Evolutionary conservation across 2,888 invertebrate species (phyloP), one percentile per base, ranked within the genome.

Genomic region (Chymomyza fuscimana): DNA sequence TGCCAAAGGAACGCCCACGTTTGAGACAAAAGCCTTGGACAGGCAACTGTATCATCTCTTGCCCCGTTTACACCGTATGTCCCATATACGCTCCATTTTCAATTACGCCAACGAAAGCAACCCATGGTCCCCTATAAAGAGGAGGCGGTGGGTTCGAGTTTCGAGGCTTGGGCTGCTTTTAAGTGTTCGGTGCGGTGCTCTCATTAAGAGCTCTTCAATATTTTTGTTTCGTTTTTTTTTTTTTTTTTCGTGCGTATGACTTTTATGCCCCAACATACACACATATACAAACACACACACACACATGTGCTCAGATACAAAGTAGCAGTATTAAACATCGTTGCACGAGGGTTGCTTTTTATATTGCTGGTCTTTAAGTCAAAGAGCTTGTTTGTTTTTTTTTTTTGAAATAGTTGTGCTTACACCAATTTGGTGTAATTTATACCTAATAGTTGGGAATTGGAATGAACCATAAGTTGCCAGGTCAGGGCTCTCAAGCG

Each of bases 61-160:
- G 54, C 54, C 54, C 16, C 54, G 22, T 22, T 54, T 54, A 22
- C 40, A 12, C 9, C 22, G 16, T 54, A n/a, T 54, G 5, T 54
- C 54, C 9, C 64, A 77, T 75, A 73, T 74, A 81, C 87, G 82
- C 87, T 86, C 73, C 66, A 81, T 82, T 84, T 82, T 79, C 85
- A 78, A 82, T 87, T 87, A 84, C 66, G 85, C 65, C 79, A 78
- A 75, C 85, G 74, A 76, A 65, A 67, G 67, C 71, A 69, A 70
- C 68, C 74, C 74, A 79, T 82, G 64, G 68, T 64, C 56, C 46
- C 29, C 67, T 54, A 67, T 69, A 32, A 61, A 54, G 70, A 46
- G 67, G 50, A 7, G 32, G 32, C 32, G 9, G 32, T 32, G 32
- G 32, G 32, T 32, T 5, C 19, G 16, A 7, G 58, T 62, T 61